Evolutionary conservation across 2,113 vertebrate genomes (phyloP), one percentile per base, ranked within the genome.

Genomic region (Oreocharis arfaki): DNA sequence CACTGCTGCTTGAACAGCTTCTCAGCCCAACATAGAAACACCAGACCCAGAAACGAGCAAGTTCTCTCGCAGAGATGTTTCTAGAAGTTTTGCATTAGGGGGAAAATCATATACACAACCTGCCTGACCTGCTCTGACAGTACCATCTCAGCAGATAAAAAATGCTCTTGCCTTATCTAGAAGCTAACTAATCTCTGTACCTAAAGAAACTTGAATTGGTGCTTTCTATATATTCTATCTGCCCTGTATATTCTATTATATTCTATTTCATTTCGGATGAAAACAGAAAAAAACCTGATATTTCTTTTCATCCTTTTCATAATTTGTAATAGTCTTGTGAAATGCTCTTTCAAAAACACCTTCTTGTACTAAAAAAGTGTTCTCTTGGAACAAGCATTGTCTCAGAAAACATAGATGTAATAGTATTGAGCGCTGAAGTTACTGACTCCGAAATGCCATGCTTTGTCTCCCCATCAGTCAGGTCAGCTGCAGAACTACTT

Each of bases 381-480:
- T 26, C 24, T 28, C 15, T 73, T 49, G 50, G 82, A 89, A 78
- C n/a, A n/a, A n/a, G n/a, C 4, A 18, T 14, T 65, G 2, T 28
- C 23, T 67, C 5, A 3, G 52, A 63, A 7, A 30, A 59, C 1
- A 0, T 2, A 75, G 39, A 35, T 0, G 0, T 24, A 71, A 39
- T 2, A 65, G 4, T 9, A 24, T 17, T 32, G 42, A 79, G 2
- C 8, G 50, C 4, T 63, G 32, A 87, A 61, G 41, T 78, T 57
- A 55, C 10, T 4, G 0, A 37, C 24, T 81, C 26, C 17, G 17
- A 75, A 39, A 82, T 50, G 47, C 18, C 10, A 7, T 33, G 3
- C 6, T 75, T 84, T 67, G 3, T 64, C 67, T 44, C 21, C 5
- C 27, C 23, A 68, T 52, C 46, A 64, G 20, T 47, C 47, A 55